Conservation (phyloP, 2,113 vertebrate species). For the Amphiprion percula region DNA sequence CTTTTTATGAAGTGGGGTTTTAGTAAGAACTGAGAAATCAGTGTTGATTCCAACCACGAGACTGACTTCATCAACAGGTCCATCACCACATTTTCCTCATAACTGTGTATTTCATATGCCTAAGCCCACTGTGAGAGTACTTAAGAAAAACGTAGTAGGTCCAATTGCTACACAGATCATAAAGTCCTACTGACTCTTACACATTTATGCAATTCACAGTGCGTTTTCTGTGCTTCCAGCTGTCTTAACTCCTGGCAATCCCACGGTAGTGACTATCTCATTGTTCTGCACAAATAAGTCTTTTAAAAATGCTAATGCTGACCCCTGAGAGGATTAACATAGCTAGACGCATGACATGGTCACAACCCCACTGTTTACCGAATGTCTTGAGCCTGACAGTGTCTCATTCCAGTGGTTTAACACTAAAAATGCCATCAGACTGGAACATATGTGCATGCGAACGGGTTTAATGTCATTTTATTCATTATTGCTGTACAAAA, state of each 20-base stretch:
- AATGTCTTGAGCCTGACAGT: conserved; percentile 40
- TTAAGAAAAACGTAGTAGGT: conserved; percentile 14
- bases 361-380: conserved; percentile 61
- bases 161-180: conserved; percentile 1
- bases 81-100: background rate
- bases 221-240: conserved; percentile 19
- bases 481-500: conserved; percentile 36
- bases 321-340: conserved; percentile 68
- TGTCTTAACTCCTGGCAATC: conserved; percentile 25
- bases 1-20: background rate
- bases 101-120: background rate
- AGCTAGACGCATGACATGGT: conserved; percentile 51
- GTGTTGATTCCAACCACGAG: conserved; percentile 4
- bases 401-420: conserved; percentile 48
- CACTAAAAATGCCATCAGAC: conserved; percentile 24
- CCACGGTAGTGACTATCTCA: conserved; percentile 47
- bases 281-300: conserved; percentile 65
- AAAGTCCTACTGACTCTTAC: background rate
- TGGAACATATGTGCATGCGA: background rate
- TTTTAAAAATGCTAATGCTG: conserved; percentile 57
- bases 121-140: background rate
- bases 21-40: background rate
- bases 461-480: conserved; percentile 1
- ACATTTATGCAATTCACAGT: conserved; percentile 28
- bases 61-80: background rate